A percentile compares a stretch with the other conserved stretches of the same genome.
Conservation (phyloP, 2,113 vertebrate species). For the Tautogolabrus adspersus region DNA sequence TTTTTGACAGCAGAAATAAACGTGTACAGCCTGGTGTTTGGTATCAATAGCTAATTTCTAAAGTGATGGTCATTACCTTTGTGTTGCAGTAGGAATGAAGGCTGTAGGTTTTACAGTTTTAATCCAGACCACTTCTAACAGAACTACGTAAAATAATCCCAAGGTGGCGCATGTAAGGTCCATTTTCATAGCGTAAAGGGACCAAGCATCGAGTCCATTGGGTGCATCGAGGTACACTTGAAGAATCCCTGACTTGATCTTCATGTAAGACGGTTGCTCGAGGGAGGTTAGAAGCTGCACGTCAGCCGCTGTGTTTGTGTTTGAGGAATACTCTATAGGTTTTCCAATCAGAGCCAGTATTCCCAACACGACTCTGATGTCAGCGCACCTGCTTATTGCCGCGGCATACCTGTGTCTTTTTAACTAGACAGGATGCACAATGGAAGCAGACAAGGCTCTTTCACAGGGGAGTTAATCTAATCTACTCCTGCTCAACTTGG, state of each 20-base stretch:
- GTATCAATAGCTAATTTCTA: no score
- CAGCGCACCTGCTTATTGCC: conserved; percentile 72
- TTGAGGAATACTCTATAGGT: conserved; percentile 62
- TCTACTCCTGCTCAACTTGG: conserved; percentile 75
- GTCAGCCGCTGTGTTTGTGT: conserved; percentile 58
- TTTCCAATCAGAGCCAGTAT: conserved; percentile 67
- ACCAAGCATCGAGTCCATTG: not conserved
- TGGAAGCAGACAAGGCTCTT: conserved; percentile 76
- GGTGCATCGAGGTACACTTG: conserved; percentile 1
- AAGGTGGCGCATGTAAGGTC: no score
- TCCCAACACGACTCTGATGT: conserved; percentile 69
- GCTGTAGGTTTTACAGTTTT: no score
- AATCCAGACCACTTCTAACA: no score
- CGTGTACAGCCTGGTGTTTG: no score
- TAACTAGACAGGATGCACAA: conserved; percentile 77
- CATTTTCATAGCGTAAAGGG: no score
- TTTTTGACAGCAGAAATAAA: no score
- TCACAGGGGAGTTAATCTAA: conserved; percentile 80
- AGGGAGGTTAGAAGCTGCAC: not conserved
- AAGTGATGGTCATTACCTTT: no score
- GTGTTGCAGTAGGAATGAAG: no score
- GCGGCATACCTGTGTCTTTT: conserved; percentile 64
- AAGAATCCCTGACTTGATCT: conserved; percentile 43
- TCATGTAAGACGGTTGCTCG: not conserved
- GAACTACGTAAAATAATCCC: no score